Percentiles rank a stretch among this genome's conserved stretches.
Conservation (phyloP, 2,113 vertebrate species). For the Ictalurus punctatus region DNA sequence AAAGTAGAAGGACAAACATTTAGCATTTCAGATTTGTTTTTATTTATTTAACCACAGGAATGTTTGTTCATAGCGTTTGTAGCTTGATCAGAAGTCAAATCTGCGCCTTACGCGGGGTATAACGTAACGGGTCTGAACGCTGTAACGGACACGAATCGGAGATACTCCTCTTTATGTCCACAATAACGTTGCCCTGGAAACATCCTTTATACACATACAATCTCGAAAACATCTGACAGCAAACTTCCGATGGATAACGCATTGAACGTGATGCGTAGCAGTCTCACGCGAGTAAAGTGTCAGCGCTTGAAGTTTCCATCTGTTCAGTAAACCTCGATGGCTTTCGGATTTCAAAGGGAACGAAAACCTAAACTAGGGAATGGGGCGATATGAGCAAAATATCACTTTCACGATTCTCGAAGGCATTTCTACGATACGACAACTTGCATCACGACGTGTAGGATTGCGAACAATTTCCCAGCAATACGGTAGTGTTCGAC, state of each 20-base stretch:
- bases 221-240: background rate
- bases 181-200: conserved; percentile 7
- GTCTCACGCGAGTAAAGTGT: no score
- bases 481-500: no score
- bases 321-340: no score
- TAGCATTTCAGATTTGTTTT: background rate
- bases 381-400: no score
- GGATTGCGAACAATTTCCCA: no score
- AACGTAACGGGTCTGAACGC: background rate
- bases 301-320: no score
- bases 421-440: no score
- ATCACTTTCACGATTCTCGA: no score
- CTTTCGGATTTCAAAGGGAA: no score
- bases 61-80: background rate
- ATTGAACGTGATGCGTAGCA: background rate
- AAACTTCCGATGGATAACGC: background rate
- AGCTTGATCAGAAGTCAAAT: background rate
- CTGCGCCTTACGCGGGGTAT: background rate
- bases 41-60: background rate
- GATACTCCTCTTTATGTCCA: background rate
- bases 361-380: no score
- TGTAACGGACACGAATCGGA: background rate
- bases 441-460: no score
- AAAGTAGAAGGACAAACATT: background rate
- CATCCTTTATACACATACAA: background rate